Evolutionary conservation across 2,113 vertebrate genomes (phyloP), one percentile per base, ranked within the genome.

Genomic region (Ageneiosus marmoratus): DNA sequence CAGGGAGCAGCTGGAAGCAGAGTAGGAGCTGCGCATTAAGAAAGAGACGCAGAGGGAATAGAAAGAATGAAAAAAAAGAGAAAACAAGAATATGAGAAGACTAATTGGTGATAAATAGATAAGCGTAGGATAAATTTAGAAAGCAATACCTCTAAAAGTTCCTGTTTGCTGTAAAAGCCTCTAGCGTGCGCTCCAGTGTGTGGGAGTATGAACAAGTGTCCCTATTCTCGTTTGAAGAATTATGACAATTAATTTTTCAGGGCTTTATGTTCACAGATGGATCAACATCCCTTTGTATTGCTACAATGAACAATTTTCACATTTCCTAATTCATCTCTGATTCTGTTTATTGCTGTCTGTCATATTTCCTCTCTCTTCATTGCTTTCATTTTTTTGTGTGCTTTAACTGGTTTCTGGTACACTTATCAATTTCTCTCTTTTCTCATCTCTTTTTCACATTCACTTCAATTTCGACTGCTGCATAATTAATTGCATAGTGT

Each of bases 401-500:
- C 24, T 32, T 87, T 87, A 89, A 88, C 51, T 90, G 72, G 92
- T 94, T 93, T 86, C 86, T 90, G 85, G 89, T 85, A 86, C 78
- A 74, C 89, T 90, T 89, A 82, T 65, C 86, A 73, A 16, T 74
- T 34, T 55, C 50, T 77, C 80, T 44, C 75, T 72, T 69, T 80
- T 80, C 77, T 80, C 75, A 72, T 73, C 76, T 70, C 69, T 69
- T 55, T 72, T 85, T 83, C 88, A 88, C 48, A 89, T 92, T 93
- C 92, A 92, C 93, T 93, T 94, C 91, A 92, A 92, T 94, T 93
- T 94, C 89, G 72, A 88, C 90, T 91, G 86, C 90, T 94, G 93
- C 93, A 94, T 95, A 93, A 94, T 95, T 94, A 94, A 95, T 94
- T 94, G 92, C 87, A 88, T 87, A 92, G 89, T 87, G 90, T 92